Evolutionary conservation across 1,140 invertebrate species (phyloP).

Genomic region (Agraylea sexmaculata): DNA sequence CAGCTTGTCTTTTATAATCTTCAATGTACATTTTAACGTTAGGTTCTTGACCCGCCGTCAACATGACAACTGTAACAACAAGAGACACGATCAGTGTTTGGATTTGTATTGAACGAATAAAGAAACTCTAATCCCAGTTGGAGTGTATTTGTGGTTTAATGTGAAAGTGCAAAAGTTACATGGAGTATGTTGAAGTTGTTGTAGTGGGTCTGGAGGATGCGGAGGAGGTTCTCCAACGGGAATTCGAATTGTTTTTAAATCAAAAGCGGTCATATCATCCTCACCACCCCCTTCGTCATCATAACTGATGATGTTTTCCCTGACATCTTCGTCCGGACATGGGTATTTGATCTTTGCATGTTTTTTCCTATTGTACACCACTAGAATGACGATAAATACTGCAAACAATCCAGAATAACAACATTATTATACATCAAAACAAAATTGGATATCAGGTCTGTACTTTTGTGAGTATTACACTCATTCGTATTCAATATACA

Average conservation of each 20-base stretch:
- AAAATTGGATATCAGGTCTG: neutral
- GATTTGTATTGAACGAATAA: too few relatives aligned
- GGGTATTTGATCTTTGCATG: constrained; percentile 40
- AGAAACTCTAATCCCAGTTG: too few relatives aligned
- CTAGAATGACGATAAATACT: constrained; percentile 18
- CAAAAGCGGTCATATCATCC: constrained; percentile 57
- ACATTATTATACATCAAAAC: constrained; percentile 8
- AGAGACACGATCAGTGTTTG: neutral
- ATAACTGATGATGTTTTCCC: constrained; percentile 59
- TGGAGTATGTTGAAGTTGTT: constrained; percentile 58
- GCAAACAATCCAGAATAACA: constrained; percentile 18
- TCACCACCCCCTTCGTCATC: constrained; percentile 55
- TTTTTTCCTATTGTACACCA: constrained; percentile 16
- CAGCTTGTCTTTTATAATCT: constrained; percentile 46
- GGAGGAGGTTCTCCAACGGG: constrained; percentile 32
- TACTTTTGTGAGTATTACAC: neutral
- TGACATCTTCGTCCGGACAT: constrained; percentile 52
- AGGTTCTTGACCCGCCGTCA: constrained; percentile 39
- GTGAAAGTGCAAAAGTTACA: constrained; percentile 54
- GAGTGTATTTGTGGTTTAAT: too few relatives aligned
- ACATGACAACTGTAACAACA: constrained; percentile 41
- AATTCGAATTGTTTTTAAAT: constrained; percentile 50
- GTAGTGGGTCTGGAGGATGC: too few relatives aligned
- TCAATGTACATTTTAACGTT: constrained; percentile 51
- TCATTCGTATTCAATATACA: neutral